phyloP scores from a whole-genome alignment of 1,140 invertebrate species.

The Sinonovacula constricta region DNA sequence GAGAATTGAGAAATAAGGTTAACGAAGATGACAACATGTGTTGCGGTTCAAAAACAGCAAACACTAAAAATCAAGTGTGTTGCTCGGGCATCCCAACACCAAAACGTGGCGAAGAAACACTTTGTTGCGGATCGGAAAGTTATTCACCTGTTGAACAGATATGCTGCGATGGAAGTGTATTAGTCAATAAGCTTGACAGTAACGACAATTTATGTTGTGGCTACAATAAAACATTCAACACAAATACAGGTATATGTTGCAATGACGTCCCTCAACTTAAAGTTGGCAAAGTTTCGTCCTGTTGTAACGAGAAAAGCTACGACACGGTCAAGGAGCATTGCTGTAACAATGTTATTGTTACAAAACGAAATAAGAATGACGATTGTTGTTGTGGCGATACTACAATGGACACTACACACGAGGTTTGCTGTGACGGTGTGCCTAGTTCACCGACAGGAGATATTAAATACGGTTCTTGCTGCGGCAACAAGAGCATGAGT shows the following conservation, averaged over 20 bases:
- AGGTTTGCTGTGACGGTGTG: slow-evolving; percentile 49
- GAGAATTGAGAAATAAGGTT: not conserved
- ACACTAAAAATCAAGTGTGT: not conserved
- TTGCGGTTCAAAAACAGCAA: not conserved
- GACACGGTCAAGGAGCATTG: slow-evolving; percentile 37
- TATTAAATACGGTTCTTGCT: slow-evolving; percentile 36
- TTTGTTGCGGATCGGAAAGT: slow-evolving; percentile 40
- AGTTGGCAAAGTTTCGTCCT: slow-evolving; percentile 20
- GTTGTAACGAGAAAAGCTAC: slow-evolving; percentile 41
- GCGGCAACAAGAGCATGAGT: slow-evolving; percentile 39
- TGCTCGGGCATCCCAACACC: not conserved
- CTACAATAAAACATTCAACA: slow-evolving; percentile 26
- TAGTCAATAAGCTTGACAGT: slow-evolving; percentile 27
- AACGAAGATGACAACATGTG: not conserved
- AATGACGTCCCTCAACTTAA: slow-evolving; percentile 35
- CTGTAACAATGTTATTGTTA: slow-evolving; percentile 19
- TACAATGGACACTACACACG: slow-evolving; percentile 30
- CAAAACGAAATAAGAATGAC: slow-evolving; percentile 33
- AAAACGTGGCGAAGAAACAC: not conserved
- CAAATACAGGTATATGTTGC: slow-evolving; percentile 32
- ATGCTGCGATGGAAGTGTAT: slow-evolving; percentile 34
- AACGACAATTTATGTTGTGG: slow-evolving; percentile 50
- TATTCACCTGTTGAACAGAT: slow-evolving; percentile 25
- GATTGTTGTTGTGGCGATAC: slow-evolving; percentile 48
- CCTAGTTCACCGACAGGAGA: slow-evolving; percentile 37